Base-by-base conservation (phyloP, 2,797 vertebrate genomes). In the Pipistrellus nathusii region DNA sequence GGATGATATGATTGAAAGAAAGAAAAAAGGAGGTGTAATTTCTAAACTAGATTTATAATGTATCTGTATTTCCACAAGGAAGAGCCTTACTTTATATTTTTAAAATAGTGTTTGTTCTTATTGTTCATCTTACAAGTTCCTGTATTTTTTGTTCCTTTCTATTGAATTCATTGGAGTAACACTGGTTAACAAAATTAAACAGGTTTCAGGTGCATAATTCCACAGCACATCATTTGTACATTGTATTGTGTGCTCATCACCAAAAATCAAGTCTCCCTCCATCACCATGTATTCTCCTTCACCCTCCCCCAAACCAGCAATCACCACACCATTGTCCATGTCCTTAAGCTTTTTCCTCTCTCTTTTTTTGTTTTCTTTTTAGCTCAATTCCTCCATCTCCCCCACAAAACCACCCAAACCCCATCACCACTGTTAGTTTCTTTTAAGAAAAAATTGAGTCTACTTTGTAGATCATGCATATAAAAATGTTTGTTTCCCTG, bases 1-100 rank as follows among this genome's bases (percentile, higher is more conserved):
- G 4, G 4, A 30, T 0, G 5, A 44, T 10, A 3, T 44, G 14
- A 76, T 6, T 1, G 10, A 77, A 38, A 68, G 2, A 68, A 6
- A 11, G 44, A 44, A 17, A 14, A 35, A 85, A 75, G 68, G 3
- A 78, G 10, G 46, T 7, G 55, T 1, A 13, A 72, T 21, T 85
- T 81, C 55, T 89, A 72, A 91, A 88, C 41, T 64, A 93, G 48
- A 78, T 83, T 32, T 7, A 62, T 23, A 62, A 75, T 85, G 80
- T 82, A 2, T 84, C 21, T 18, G 53, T 69, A 69, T 51, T 80
- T 96, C 55, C 71, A 80, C 11, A 86, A 93, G 35, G 3, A 41
- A 32, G 21, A 44, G 7, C 11, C 11, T 71, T 46, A 62, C 44
- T 71, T 80, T 44, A n/a, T 20, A 88, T n/a, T 88, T 81, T 75